These are phyloP conservation scores for Lucifuga dentata DNA, from an alignment of 2,113 vertebrate genomes.

Conservation along the genomic window DNA sequence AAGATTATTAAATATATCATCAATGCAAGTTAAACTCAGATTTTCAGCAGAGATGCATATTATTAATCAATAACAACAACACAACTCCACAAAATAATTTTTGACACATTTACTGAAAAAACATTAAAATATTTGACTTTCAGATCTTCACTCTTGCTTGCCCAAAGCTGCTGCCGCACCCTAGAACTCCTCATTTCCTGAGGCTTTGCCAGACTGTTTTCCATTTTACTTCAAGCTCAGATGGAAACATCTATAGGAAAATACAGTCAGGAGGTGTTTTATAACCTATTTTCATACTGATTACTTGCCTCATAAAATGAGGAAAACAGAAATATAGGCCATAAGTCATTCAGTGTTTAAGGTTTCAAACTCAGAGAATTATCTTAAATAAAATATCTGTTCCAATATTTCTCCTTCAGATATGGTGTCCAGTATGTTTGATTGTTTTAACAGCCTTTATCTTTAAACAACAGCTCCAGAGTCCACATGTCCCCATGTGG, in stretches of 20 bases:
- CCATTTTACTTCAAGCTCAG: neutral
- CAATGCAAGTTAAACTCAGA: too few relatives aligned
- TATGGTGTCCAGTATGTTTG: neutral
- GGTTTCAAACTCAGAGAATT: neutral
- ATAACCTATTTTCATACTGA: neutral
- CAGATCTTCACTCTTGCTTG: too few relatives aligned
- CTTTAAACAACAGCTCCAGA: neutral
- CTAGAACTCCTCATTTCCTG: too few relatives aligned
- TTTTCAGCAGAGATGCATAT: too few relatives aligned
- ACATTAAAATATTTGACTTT: too few relatives aligned
- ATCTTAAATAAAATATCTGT: neutral
- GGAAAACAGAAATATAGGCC: neutral
- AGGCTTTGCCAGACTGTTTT: too few relatives aligned
- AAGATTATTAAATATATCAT: too few relatives aligned
- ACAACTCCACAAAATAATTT: too few relatives aligned
- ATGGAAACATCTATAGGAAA: neutral
- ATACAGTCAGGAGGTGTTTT: neutral
- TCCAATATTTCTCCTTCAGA: neutral
- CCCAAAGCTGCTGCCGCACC: too few relatives aligned
- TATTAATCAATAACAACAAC: too few relatives aligned
- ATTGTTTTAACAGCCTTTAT: too few relatives aligned
- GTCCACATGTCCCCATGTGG: neutral
- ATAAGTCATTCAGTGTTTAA: neutral
- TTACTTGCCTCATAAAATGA: neutral
- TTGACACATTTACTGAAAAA: too few relatives aligned